phyloP scores from a whole-genome alignment of 2,888 invertebrate genomes.

The Tenthredo livida region DNA sequence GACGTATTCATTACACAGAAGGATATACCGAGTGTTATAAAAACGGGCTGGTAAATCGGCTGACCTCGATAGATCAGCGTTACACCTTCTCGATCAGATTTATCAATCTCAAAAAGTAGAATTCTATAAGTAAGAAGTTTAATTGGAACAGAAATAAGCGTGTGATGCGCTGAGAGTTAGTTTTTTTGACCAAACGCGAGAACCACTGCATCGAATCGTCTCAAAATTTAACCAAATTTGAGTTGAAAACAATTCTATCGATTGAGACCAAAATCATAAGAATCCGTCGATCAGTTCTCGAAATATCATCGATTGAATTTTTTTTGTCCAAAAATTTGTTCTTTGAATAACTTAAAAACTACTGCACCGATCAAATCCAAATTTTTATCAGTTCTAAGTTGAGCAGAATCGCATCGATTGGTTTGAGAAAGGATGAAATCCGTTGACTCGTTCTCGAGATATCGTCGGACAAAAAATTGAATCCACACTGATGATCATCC shows the following conservation, averaged over 20 bases:
- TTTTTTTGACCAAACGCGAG: no score
- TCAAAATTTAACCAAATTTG: background rate
- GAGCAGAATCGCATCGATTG: background rate
- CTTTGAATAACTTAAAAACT: background rate
- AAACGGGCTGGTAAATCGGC: background rate
- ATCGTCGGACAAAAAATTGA: background rate
- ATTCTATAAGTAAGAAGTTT: no score
- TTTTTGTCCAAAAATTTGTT: background rate
- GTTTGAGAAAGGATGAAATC: background rate
- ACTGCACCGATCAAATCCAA: background rate
- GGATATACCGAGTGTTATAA: background rate
- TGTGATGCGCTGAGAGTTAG: no score
- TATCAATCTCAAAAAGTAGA: no score
- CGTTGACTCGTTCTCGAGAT: background rate
- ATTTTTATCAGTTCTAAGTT: background rate
- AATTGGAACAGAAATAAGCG: no score
- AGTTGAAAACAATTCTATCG: background rate
- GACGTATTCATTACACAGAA: slow-evolving; percentile 3
- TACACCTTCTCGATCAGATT: no score
- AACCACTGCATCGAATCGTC: background rate
- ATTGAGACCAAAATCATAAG: background rate
- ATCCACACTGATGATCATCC: background rate
- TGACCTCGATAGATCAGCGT: no score
- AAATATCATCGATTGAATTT: background rate
- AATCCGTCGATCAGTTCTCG: background rate